Base-by-base conservation (phyloP, 2,113 vertebrate genomes). In the Vanacampus margaritifer region DNA sequence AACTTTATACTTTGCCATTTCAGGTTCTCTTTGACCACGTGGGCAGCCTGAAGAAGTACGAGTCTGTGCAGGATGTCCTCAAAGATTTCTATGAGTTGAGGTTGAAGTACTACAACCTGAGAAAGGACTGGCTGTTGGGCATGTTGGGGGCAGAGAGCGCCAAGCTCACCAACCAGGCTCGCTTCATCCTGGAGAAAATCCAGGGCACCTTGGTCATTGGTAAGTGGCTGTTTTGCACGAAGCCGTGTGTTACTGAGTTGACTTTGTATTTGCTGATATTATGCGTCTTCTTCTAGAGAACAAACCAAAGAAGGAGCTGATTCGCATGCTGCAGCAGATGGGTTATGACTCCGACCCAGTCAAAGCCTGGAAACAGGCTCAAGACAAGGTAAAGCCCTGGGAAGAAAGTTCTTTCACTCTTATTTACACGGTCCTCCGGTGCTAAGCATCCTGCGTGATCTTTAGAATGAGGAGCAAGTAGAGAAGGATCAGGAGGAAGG, bases 181-280 rank as follows among this genome's bases (percentile, higher is more conserved):
- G 97, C 19, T 99, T 99, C 92, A 99, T 99, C 84, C 89, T 99
- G 86, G 97, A 99, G 90, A 99, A 99, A 88, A 96, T 99, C 75
- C 81, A 98, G 57, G 96, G 97, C 81, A 95, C 86, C 73, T 91
- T 99, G 46, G 92, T 98, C 14, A 99, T 99, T 0, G 97, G 97
- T 99, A 84, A 68, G 93, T 99, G 23, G 46, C 51, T n/a, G 3
- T 56, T n/a, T n/a, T 53, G 14, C 1, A 21, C 19, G 16, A 13
- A 32, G 63, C 17, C 0, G 6, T 2, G 63, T n/a, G 26, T 19
- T 17, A 36, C 17, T 48, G 28, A 32, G 14, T 24, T 16, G 24
- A 50, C 0, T 21, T 59, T 11, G 51, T 13, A 17, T 57, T 32
- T 57, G 26, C 26, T 39, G 10, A 45, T 35, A 5, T 5, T 32